Evolutionary conservation across 2,113 vertebrate species (phyloP), one percentile per base, ranked within the genome.

Genomic region (Eurystomus gularis): DNA sequence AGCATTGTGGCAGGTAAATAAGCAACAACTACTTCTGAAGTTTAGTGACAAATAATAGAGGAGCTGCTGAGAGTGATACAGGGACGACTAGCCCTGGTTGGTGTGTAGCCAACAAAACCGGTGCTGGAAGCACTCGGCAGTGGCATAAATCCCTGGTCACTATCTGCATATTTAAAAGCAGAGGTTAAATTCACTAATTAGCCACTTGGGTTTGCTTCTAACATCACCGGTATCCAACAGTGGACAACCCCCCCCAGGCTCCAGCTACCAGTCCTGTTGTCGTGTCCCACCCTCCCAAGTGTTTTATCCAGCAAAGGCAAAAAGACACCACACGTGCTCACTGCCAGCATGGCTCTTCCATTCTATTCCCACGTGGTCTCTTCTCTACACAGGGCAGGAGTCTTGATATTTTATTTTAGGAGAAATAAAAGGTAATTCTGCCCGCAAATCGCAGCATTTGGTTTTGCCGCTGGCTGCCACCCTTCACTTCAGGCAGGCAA

Each of bases 21-120:
- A 35, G 29, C 0, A 73, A 58, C 54, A 69, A 77, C 23, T 8
- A 40, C 48, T 70, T 60, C 37, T 48, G 35, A 83, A 69, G 23
- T 49, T 35, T 18, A 64, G 29, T 28, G 39, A 40, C 25, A 76
- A 76, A 28, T 0, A 37, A 28, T 0, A 37, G 0, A 62, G 42
- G n/a, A 80, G 33, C 13, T 68, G 26, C 46, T 19, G 44, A 61
- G 69, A n/a, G 2, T 46, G 18, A 13, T 7, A 33, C 0, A 42
- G 23, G 55, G 57, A 79, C 40, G 66, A 17, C 13, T 1, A 61
- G n/a, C 61, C 17, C 55, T 23, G 29, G 6, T 1, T 39, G 37
- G 17, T 13, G 35, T 19, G 58, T 4, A 28, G 3, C 11, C 21
- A 76, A 66, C 42, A 58, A 71, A 86, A 3, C 20, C 52, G 31